A percentile compares a stretch with the other conserved stretches of the same genome.
Conservation (phyloP, 2,113 vertebrate genomes). For the Nothocercus nigrocapillus region DNA sequence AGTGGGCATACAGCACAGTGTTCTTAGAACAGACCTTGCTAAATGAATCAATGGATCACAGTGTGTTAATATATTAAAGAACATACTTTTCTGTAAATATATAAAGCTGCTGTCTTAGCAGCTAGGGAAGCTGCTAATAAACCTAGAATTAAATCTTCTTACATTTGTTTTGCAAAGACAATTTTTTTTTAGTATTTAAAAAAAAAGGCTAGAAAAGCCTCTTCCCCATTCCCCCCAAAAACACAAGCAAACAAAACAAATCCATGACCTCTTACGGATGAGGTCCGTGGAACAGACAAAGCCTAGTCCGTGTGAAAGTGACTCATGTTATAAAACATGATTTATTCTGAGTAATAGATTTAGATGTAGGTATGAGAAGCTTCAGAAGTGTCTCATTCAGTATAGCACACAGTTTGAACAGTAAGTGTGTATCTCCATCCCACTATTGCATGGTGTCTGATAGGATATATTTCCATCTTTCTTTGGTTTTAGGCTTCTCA, state of each 20-base stretch:
- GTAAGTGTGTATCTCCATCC: background rate
- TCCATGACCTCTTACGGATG: background rate
- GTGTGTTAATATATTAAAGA: background rate
- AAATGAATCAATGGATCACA: background rate
- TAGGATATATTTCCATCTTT: background rate
- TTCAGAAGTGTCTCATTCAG: background rate
- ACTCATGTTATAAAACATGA: background rate
- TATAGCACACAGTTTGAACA: background rate
- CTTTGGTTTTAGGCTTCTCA: slow-evolving; percentile 77
- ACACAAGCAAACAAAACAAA: no score
- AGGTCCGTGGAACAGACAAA: background rate
- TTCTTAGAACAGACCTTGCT: background rate
- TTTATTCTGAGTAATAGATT: background rate
- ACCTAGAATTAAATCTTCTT: background rate
- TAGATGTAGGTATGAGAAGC: background rate
- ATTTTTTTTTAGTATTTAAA: background rate
- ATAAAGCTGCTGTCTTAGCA: no score
- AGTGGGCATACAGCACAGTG: background rate
- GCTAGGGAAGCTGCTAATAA: background rate
- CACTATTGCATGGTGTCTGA: background rate
- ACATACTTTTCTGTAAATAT: background rate
- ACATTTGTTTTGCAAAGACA: background rate
- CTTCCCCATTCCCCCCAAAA: no score
- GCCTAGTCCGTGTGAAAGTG: background rate
- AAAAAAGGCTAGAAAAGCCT: background rate